Evolutionary conservation across 2,797 vertebrate species (phyloP).

Genomic region (Stomatorhinus walkeri): DNA sequence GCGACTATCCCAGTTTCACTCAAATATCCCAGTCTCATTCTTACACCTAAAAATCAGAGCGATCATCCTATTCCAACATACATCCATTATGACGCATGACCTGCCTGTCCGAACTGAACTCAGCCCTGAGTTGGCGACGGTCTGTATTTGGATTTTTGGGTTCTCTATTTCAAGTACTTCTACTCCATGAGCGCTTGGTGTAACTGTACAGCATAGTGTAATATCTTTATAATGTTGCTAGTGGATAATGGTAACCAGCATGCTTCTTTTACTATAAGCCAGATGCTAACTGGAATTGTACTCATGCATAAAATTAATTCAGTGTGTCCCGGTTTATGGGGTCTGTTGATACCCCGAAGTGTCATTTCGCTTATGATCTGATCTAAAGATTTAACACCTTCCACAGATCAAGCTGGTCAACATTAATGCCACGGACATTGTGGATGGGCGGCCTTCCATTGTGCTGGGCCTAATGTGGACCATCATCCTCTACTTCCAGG

Average conservation of each 20-base stretch:
- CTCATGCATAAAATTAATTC: background rate
- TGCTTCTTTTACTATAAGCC: background rate
- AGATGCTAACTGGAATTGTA: background rate
- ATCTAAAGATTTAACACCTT: slow-evolving; percentile 9
- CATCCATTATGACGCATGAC: background rate
- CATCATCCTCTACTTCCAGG: slow-evolving; percentile 97
- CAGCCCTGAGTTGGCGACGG: background rate
- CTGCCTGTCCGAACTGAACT: background rate
- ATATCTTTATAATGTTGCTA: background rate
- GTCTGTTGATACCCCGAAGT: background rate
- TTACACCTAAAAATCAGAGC: background rate
- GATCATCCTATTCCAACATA: background rate
- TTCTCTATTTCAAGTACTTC: background rate
- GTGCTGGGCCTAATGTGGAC: slow-evolving; percentile 95
- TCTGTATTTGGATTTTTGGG: background rate
- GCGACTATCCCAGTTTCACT: background rate
- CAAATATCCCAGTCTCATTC: background rate
- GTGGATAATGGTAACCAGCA: background rate
- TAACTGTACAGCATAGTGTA: background rate
- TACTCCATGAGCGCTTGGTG: background rate
- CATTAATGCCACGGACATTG: slow-evolving; percentile 96
- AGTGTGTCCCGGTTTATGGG: background rate
- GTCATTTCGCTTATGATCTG: background rate
- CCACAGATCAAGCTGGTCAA: slow-evolving; percentile 94
- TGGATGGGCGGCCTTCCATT: slow-evolving; percentile 88